Base-by-base conservation (phyloP, 1,140 invertebrate genomes). In the Ruditapes philippinarum region DNA sequence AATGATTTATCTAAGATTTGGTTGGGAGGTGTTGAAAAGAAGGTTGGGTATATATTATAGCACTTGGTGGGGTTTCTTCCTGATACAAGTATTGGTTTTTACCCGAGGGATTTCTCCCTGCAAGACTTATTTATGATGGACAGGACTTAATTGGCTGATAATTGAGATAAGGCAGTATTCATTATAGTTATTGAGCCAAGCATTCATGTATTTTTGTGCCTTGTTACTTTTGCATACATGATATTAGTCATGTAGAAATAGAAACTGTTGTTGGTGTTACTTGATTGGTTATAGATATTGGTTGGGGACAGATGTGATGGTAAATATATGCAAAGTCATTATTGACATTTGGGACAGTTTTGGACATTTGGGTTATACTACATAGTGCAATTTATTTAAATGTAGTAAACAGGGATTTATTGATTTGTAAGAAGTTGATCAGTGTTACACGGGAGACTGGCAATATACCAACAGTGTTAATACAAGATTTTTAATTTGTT, bases 141-240 rank as follows among this genome's bases (percentile, higher is more conserved):
- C 51, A 62, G 51, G 51, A 81, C 7, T 81, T 81, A 81, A 81
- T 81, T 81, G 65, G n/a, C 54, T 81, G 79, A 81, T 81, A 80
- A 80, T 62, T 65, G 36, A 28, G 79, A 81, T 81, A 81, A n/a
- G 45, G n/a, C 36, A 40, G 65, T 11, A 40, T 38, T 38, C 33
- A 70, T 70, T 70, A n/a, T n/a, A 70, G 65, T 70, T 70, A 70
- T 70, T 70, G 65, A n/a, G 65, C 65, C 36, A 62, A 40, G 7
- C 65, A 38, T 3, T 70, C 33, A 70, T 70, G n/a, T 3, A 19
- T 2, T 14, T 38, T n/a, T 62, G 28, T 36, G 12, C 33, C 65
- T 38, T 38, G 31, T 70, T 70, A 38, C 33, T 36, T 70, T 14
- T 70, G 22, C 33, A 70, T 38, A n/a, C 9, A 28, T 36, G n/a